Conservation (phyloP, 37 sponge, comb jelly and placozoan species). For the Cliona cf. orientalis region DNA sequence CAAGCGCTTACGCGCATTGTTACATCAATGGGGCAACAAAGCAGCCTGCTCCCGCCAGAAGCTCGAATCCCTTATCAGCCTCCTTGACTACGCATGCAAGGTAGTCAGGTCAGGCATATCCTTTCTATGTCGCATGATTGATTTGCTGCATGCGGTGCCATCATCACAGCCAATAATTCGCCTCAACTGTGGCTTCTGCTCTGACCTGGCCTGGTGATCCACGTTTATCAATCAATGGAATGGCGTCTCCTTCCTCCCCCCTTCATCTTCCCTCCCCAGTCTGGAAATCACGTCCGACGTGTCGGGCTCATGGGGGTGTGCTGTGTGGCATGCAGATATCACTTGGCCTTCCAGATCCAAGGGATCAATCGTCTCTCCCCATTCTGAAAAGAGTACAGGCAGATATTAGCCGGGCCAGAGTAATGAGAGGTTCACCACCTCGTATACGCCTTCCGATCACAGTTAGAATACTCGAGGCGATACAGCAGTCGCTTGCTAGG, state of each 20-base stretch:
- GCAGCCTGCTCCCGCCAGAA: background rate
- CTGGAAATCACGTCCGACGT: slow-evolving; percentile 6
- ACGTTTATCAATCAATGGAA: slow-evolving; percentile 26
- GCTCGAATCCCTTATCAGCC: slow-evolving; percentile 27
- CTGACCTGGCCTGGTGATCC: slow-evolving; percentile 38
- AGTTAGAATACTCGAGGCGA: background rate
- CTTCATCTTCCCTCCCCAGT: background rate
- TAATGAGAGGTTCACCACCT: background rate
- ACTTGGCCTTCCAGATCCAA: too few relatives aligned
- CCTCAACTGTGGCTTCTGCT: slow-evolving; percentile 11
- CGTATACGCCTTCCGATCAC: background rate
- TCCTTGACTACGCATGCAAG: slow-evolving; percentile 12
- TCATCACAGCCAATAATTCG: background rate
- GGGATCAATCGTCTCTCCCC: background rate
- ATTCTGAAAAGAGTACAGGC: too few relatives aligned
- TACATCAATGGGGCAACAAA: background rate
- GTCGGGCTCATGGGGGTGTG: slow-evolving; percentile 29
- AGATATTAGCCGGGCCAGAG: background rate
- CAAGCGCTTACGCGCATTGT: background rate
- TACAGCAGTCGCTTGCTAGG: background rate
- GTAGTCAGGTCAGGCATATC: slow-evolving; percentile 14
- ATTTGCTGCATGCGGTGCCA: background rate
- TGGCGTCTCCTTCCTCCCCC: slow-evolving; percentile 11
- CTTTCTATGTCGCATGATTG: background rate
- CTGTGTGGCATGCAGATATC: too few relatives aligned